Evolutionary conservation across 2,888 invertebrate genomes (phyloP).

Genomic region (Drosophila paramelanica): DNA sequence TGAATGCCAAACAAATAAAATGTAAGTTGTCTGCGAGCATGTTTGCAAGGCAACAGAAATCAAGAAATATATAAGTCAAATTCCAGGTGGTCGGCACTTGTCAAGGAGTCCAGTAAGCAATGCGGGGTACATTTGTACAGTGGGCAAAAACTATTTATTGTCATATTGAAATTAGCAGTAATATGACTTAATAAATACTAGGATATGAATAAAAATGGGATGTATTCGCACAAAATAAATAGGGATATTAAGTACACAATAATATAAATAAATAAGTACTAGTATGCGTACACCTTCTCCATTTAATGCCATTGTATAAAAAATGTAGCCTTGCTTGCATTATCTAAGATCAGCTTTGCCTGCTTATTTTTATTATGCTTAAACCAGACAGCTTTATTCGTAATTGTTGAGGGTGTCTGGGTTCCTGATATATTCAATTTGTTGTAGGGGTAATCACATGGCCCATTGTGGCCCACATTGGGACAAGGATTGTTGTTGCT

Average conservation of each 20-base stretch:
- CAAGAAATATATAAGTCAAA: constrained; percentile 56
- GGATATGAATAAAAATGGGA: too few relatives aligned
- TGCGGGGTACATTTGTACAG: constrained; percentile 11
- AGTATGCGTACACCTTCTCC: not conserved
- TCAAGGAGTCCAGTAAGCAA: constrained; percentile 36
- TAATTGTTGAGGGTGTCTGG: not conserved
- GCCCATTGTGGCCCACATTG: constrained; percentile 37
- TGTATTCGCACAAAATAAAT: too few relatives aligned
- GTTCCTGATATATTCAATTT: not conserved
- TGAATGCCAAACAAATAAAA: constrained; percentile 36
- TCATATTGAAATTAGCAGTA: not conserved
- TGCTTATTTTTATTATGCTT: not conserved
- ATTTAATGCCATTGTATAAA: too few relatives aligned
- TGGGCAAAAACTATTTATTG: constrained; percentile 3
- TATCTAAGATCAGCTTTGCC: not conserved
- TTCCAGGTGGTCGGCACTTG: constrained; percentile 69
- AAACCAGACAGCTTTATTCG: constrained; percentile 2
- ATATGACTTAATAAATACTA: not conserved
- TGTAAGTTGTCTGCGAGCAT: constrained; percentile 53
- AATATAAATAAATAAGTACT: not conserved
- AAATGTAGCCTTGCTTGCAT: not conserved
- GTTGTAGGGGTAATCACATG: not conserved
- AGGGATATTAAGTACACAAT: not conserved
- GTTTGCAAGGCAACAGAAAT: constrained; percentile 56
- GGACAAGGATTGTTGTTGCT: constrained; percentile 25